Percentiles rank a stretch among this genome's conserved stretches.
Evolutionary conservation across 1,140 invertebrate genomes (phyloP).

Genomic region (Zelostemma sp.): DNA sequence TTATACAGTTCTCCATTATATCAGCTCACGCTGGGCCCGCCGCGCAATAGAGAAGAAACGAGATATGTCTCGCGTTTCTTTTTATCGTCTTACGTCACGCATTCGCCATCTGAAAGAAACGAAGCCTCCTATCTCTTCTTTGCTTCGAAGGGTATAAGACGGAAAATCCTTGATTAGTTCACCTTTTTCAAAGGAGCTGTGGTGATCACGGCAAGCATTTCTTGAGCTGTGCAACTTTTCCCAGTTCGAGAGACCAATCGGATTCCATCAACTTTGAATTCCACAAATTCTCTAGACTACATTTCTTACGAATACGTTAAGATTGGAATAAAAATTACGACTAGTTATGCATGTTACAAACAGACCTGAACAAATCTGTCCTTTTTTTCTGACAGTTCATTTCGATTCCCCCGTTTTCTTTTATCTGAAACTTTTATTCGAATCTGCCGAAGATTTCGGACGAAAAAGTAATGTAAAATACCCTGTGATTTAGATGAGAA

Average conservation of each 20-base stretch:
- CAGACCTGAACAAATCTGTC: too few species aligned
- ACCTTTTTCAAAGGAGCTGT: conserved; percentile 12
- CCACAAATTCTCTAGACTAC: too few species aligned
- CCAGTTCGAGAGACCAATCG: too few species aligned
- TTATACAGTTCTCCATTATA: conserved; percentile 58
- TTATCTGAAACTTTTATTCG: conserved; percentile 51
- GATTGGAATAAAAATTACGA: too few species aligned
- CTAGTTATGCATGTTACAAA: too few species aligned
- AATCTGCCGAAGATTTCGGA: conserved; percentile 56
- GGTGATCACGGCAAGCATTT: not conserved
- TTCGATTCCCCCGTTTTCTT: too few species aligned
- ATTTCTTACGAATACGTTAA: too few species aligned
- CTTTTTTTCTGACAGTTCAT: too few species aligned
- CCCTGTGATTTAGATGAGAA: conserved; percentile 49
- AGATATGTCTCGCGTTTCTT: conserved; percentile 43
- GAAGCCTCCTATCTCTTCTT: conserved; percentile 21
- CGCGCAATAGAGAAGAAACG: conserved; percentile 37
- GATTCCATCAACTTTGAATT: not conserved
- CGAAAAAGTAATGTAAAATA: conserved; percentile 59
- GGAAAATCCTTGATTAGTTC: conserved; percentile 55
- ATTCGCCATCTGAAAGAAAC: conserved; percentile 52
- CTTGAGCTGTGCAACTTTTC: conserved; percentile 2
- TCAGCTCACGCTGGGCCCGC: conserved; percentile 40
- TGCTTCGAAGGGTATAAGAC: conserved; percentile 37
- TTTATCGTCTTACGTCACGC: conserved; percentile 41